Base-by-base conservation (phyloP, 2,113 vertebrate species). In the Australoheros scitulus region DNA sequence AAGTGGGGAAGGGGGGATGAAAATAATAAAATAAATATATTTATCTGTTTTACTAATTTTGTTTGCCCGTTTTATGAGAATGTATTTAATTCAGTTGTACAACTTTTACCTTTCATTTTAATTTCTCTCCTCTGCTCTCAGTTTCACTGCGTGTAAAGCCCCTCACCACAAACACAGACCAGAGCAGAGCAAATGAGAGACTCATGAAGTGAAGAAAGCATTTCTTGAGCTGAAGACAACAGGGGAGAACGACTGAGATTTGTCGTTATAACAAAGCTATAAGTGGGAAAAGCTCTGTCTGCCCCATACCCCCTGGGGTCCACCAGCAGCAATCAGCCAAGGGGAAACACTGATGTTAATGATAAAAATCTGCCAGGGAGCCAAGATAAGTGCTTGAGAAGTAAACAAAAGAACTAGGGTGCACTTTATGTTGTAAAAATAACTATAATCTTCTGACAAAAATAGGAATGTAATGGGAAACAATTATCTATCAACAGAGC, bases 381-480 rank as follows among this genome's bases (percentile, higher is more conserved):
- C 32, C n/a, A 36, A 60, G 14, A 61, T n/a, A n/a, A 80, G 56
- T 26, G 29, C 5, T 70, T 32, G 17, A 70, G 10, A 29, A 77
- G 17, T 22, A 70, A 88, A 77, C 64, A 76, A 70, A n/a, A 34
- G 17, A 77, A 55, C 80, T 41, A 26, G n/a, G 18, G 82, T 72
- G 59, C 11, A 68, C 60, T 80, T 85, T 22, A 75, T 52, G 26
- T 41, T 50, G 56, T 77, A 88, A 85, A 74, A 88, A 61, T 80
- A 78, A 81, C n/a, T 76, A 38, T 59, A 76, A 70, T 77, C 70
- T 77, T 80, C 80, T 8, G 10, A 32, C 80, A 68, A 52, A 85
- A 56, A 58, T 77, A 41, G 86, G 75, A 90, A 79, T 36, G 29
- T 89, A 78, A 89, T 79, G 76, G 63, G 63, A 78, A 86, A 78